These are phyloP conservation scores for Portunus trituberculatus DNA, from an alignment of 1,140 invertebrate genomes.

Conservation along the genomic window DNA sequence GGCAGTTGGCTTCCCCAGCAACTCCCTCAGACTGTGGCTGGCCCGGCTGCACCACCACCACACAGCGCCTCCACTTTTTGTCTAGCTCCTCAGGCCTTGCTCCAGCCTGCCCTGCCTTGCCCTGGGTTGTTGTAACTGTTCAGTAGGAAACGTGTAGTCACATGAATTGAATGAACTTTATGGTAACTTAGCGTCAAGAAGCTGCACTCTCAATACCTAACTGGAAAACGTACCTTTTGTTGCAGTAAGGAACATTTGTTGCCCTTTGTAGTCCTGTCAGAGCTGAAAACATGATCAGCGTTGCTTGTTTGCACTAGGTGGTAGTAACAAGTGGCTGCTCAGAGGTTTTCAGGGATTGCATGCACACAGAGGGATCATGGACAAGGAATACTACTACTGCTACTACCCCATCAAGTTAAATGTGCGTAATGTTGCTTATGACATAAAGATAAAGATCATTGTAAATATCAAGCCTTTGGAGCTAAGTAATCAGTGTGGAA, in stretches of 20 bases:
- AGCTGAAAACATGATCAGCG: conserved; percentile 39
- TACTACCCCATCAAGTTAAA: conserved; percentile 60
- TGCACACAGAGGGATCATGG: conserved; percentile 64
- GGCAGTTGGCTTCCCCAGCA: conserved; percentile 61
- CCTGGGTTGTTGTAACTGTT: conserved; percentile 44
- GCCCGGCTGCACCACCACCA: conserved; percentile 42
- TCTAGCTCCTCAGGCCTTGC: conserved; percentile 61
- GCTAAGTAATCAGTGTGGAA: conserved; percentile 58
- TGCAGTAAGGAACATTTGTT: conserved; percentile 7
- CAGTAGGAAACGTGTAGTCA: conserved; percentile 65
- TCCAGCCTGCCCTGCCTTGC: neutral
- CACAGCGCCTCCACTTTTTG: conserved; percentile 8
- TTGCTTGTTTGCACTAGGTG: conserved; percentile 59
- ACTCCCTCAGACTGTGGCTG: conserved; percentile 68
- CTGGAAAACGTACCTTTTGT: conserved; percentile 57
- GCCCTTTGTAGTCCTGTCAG: conserved; percentile 31
- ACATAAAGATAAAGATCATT: conserved; percentile 34
- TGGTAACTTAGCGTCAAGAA: conserved; percentile 63
- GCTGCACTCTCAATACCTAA: conserved; percentile 39
- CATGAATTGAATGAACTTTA: conserved; percentile 40
- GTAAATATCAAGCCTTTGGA: conserved; percentile 41
- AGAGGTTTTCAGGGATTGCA: conserved; percentile 68
- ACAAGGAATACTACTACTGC: conserved; percentile 64
- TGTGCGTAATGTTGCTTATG: conserved; percentile 60
- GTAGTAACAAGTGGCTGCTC: conserved; percentile 58